Evolutionary conservation across 2,113 vertebrate species (phyloP).

Genomic region (Corapipo altera): DNA sequence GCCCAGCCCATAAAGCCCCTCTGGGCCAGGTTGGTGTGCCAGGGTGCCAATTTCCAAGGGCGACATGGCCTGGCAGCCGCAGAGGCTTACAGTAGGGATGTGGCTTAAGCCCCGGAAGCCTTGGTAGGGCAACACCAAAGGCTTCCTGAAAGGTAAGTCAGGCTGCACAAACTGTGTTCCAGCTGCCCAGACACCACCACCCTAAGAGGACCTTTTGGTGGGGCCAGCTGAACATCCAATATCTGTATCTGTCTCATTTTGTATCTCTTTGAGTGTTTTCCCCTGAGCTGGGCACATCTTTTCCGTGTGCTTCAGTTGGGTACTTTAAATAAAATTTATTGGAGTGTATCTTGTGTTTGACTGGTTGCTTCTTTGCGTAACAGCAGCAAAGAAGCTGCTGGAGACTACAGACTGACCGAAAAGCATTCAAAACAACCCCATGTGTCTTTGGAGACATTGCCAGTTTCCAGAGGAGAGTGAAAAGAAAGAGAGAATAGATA

Average conservation of each 20-base stretch:
- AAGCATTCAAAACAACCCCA: neutral
- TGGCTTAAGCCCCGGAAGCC: neutral
- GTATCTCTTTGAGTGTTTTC: neutral
- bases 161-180: accelerated
- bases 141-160: neutral
- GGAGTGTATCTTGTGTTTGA: neutral
- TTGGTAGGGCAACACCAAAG: neutral
- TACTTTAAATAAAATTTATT: neutral
- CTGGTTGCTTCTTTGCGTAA: neutral
- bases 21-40: accelerated
- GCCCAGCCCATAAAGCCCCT: accelerated
- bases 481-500: neutral
- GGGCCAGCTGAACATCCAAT: neutral
- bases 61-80: accelerated
- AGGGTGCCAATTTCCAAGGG: neutral
- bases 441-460: neutral
- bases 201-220: neutral
- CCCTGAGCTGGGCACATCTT: neutral
- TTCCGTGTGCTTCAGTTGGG: neutral
- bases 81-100: neutral
- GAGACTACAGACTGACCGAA: neutral
- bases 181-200: neutral
- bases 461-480: neutral
- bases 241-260: neutral
- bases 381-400: neutral